phyloP scores from a whole-genome alignment of 2,113 vertebrate genomes.

The Lipotes vexillifer region DNA sequence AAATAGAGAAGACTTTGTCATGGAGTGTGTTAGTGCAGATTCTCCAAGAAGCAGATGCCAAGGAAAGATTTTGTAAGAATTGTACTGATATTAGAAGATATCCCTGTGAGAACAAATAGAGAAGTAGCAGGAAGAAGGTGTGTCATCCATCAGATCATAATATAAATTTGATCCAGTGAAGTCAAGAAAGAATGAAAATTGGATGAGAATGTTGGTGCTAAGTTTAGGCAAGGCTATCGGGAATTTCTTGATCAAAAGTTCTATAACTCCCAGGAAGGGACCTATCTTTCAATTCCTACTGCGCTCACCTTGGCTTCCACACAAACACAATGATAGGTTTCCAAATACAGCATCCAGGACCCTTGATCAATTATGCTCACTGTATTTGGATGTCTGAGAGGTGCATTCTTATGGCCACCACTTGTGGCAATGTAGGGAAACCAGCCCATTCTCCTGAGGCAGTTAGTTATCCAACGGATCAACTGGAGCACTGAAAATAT shows the following conservation, averaged over 20 bases:
- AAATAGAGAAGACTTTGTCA: not conserved
- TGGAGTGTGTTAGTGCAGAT: not conserved
- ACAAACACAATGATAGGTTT: not conserved
- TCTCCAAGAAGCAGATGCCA: not conserved
- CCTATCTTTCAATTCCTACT: not conserved
- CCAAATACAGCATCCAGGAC: accelerated
- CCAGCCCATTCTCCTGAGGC: not conserved
- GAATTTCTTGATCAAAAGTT: not conserved
- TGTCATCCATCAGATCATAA: not conserved
- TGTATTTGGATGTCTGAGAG: not conserved
- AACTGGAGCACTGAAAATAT: accelerated
- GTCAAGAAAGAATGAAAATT: not conserved
- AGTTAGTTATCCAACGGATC: not conserved
- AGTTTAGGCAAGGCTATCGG: not conserved
- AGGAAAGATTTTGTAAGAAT: not conserved
- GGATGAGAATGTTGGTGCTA: not conserved
- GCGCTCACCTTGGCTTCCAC: not conserved
- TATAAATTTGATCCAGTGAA: not conserved
- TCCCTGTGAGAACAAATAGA: not conserved
- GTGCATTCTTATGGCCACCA: no score
- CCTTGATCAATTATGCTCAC: not conserved
- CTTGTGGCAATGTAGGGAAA: not conserved
- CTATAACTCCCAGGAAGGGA: not conserved
- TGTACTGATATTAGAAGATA: not conserved
- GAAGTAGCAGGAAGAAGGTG: not conserved